phyloP scores from a whole-genome alignment of 1,140 invertebrate genomes.

The Sycobia sp. region DNA sequence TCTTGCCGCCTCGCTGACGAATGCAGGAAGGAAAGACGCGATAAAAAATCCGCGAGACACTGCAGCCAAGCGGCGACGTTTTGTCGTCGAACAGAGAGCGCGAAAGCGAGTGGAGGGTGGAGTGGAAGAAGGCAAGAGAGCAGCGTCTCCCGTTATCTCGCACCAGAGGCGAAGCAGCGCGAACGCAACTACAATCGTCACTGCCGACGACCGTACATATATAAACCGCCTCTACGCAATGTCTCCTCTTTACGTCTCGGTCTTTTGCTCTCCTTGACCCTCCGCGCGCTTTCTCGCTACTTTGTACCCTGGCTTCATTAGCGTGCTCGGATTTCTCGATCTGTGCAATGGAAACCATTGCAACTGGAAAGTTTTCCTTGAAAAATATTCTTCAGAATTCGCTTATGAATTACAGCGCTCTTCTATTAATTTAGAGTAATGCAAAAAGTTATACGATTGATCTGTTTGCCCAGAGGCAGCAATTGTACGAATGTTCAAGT shows the following conservation, averaged over 20 bases:
- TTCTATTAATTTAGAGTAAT: constrained; percentile 15
- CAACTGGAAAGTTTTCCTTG: constrained; percentile 29
- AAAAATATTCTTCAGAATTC: constrained; percentile 32
- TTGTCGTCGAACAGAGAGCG: constrained; percentile 7
- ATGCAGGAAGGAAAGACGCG: constrained; percentile 31
- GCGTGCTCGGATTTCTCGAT: neutral
- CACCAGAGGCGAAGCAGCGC: neutral
- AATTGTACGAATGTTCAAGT: too few species aligned
- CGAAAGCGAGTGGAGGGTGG: too few species aligned
- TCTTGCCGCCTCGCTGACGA: constrained; percentile 19
- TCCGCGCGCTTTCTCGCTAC: neutral
- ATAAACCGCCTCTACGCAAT: constrained; percentile 4
- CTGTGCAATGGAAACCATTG: constrained; percentile 21
- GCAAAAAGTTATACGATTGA: too few species aligned
- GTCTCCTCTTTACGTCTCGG: neutral
- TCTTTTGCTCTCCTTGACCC: neutral
- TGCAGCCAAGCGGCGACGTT: constrained; percentile 17
- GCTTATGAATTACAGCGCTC: constrained; percentile 26
- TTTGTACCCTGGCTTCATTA: neutral
- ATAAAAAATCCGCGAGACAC: constrained; percentile 31
- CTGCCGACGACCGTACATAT: constrained; percentile 28
- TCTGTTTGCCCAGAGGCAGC: too few species aligned
- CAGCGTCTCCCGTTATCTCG: constrained; percentile 17
- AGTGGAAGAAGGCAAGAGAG: too few species aligned
- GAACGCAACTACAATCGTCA: constrained; percentile 24